phyloP scores from a whole-genome alignment of 2,113 vertebrate genomes.

The Callorhinus ursinus region DNA sequence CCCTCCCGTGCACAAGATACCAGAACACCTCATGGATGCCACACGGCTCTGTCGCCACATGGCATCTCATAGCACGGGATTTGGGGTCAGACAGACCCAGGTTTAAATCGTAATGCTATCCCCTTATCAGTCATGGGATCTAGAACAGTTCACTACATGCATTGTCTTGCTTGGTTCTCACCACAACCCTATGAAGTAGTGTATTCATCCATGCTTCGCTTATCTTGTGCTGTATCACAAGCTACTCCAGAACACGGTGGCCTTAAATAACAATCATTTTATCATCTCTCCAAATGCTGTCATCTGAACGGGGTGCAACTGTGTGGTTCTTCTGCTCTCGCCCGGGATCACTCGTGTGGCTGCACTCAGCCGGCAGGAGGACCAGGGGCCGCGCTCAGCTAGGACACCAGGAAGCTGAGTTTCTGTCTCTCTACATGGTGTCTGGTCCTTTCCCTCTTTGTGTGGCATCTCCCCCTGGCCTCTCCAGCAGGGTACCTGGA shows the following conservation, averaged over 20 bases:
- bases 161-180: neutral
- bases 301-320: neutral
- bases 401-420: neutral
- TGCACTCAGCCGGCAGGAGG: neutral
- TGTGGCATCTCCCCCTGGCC: neutral
- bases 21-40: no score
- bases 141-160: neutral
- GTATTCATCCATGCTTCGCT: no score
- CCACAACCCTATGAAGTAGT: neutral
- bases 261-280: neutral
- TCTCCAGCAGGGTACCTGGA: neutral
- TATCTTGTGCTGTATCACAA: neutral
- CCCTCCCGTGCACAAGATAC: neutral
- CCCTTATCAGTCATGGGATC: neutral
- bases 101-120: neutral
- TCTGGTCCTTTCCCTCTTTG: neutral
- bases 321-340: neutral
- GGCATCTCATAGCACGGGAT: neutral
- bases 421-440: neutral
- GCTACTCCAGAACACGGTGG: neutral
- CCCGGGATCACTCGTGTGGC: neutral
- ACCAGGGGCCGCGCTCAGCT: neutral
- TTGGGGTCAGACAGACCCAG: neutral
- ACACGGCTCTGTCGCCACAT: fast-evolving
- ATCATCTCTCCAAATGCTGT: neutral